Conservation (phyloP, 1,140 invertebrate genomes). For the Procambarus virginalis region DNA sequence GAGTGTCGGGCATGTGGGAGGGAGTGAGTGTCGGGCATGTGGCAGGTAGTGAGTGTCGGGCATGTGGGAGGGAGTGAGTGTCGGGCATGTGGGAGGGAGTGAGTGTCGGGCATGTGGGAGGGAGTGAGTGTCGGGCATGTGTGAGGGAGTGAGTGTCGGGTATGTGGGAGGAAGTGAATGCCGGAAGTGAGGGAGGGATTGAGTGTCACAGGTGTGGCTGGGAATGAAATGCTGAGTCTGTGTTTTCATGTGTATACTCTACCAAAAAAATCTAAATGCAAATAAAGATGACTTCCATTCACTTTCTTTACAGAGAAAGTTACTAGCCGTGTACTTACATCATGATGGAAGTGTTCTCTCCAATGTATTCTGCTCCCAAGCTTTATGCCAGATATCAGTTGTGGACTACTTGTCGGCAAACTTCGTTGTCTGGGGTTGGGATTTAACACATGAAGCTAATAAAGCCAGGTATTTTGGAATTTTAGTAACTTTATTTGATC, state of each 20-base stretch:
- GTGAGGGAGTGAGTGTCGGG: too few species aligned
- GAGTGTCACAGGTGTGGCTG: too few species aligned
- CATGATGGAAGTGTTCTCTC: conserved; percentile 94
- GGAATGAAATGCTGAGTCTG: not conserved
- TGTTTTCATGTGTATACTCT: not conserved
- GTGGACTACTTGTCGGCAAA: conserved; percentile 89
- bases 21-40: too few species aligned
- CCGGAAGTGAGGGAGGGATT: too few species aligned
- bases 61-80: too few species aligned
- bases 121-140: too few species aligned
- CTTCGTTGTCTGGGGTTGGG: conserved; percentile 96
- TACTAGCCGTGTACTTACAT: conserved; percentile 94
- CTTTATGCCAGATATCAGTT: conserved; percentile 91
- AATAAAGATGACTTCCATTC: not conserved
- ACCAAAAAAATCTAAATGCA: not conserved
- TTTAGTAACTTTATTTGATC: too few species aligned
- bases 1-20: too few species aligned
- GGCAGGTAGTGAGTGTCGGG: too few species aligned
- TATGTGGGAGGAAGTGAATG: too few species aligned
- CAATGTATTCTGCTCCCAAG: conserved; percentile 96
- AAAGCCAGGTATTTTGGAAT: conserved; percentile 80
- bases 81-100: too few species aligned
- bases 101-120: too few species aligned
- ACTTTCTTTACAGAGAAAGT: conserved; percentile 84
- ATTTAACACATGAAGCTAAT: conserved; percentile 90